phyloP scores from a whole-genome alignment of 2,888 invertebrate genomes.

The Sussaba pulchella region DNA sequence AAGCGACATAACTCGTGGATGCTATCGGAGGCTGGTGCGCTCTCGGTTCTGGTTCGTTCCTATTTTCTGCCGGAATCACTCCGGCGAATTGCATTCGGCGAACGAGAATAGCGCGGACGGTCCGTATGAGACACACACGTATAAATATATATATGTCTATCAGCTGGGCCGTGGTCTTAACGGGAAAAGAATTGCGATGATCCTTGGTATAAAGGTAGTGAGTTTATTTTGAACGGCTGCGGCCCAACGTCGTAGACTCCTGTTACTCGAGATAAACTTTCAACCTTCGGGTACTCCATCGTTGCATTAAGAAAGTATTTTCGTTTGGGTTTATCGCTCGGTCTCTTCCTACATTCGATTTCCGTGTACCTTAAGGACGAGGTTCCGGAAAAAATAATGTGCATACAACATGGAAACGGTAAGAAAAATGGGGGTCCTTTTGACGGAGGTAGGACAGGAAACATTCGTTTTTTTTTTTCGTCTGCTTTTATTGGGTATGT shows the following conservation, averaged over 20 bases:
- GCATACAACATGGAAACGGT: neutral
- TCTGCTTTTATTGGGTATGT: no score
- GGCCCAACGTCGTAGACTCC: neutral
- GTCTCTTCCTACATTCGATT: slow-evolving; percentile 71
- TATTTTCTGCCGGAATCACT: slow-evolving; percentile 69
- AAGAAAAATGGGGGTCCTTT: no score
- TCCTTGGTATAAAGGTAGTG: slow-evolving; percentile 36
- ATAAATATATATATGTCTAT: slow-evolving; percentile 2
- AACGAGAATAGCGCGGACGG: slow-evolving; percentile 57
- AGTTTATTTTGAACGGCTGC: slow-evolving; percentile 71
- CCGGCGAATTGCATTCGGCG: slow-evolving; percentile 68
- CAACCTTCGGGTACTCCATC: slow-evolving; percentile 68
- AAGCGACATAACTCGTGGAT: slow-evolving; percentile 25
- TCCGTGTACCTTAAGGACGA: slow-evolving; percentile 52
- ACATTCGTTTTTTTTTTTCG: no score
- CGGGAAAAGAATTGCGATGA: slow-evolving; percentile 39
- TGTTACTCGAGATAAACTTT: slow-evolving; percentile 70
- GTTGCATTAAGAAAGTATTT: slow-evolving; percentile 76
- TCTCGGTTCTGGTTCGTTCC: slow-evolving; percentile 62
- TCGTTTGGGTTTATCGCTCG: slow-evolving; percentile 70
- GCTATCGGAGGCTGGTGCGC: slow-evolving; percentile 43
- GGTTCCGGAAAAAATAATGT: neutral
- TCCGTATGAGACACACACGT: neutral
- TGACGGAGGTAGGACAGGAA: no score
- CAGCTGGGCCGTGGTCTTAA: slow-evolving; percentile 28